Percentiles rank a stretch among this genome's conserved stretches.
These are phyloP conservation scores for Brachylomia viminalis DNA, from an alignment of 2,888 invertebrate genomes.

Conservation along the genomic window DNA sequence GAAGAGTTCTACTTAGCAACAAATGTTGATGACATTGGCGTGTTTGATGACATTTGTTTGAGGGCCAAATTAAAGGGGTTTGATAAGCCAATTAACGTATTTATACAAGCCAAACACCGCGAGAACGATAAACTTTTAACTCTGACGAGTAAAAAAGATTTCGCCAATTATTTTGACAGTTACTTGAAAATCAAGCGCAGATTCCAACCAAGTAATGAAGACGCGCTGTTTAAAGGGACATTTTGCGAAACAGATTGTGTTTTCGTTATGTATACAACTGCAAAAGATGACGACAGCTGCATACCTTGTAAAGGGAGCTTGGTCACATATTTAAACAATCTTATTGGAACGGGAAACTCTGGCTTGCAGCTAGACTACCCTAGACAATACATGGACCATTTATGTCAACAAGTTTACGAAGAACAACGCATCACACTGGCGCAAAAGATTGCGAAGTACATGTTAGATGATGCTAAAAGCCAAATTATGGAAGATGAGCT, in stretches of 20 bases:
- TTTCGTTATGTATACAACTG: slow-evolving; percentile 56
- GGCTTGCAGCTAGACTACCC: background rate
- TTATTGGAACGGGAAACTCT: background rate
- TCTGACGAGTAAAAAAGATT: slow-evolving; percentile 38
- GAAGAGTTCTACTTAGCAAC: background rate
- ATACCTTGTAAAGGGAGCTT: background rate
- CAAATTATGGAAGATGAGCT: too few species aligned
- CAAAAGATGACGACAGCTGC: background rate
- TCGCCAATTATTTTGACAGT: slow-evolving; percentile 43
- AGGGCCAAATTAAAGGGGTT: slow-evolving; percentile 2
- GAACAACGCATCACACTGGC: slow-evolving; percentile 28
- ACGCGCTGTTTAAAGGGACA: slow-evolving; percentile 12
- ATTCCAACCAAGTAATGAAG: background rate
- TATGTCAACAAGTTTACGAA: background rate
- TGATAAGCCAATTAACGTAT: background rate
- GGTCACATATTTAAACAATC: background rate
- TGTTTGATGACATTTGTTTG: slow-evolving; percentile 12
- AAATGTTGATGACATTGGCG: slow-evolving; percentile 1
- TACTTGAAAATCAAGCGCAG: slow-evolving; percentile 40
- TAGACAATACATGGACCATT: background rate
- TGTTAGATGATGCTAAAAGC: background rate
- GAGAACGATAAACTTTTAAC: slow-evolving; percentile 43
- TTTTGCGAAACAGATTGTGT: slow-evolving; percentile 44
- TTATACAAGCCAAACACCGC: slow-evolving; percentile 49
- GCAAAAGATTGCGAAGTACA: background rate